Evolutionary conservation across 2,113 vertebrate genomes (phyloP).

Genomic region (Lates calcarifer): DNA sequence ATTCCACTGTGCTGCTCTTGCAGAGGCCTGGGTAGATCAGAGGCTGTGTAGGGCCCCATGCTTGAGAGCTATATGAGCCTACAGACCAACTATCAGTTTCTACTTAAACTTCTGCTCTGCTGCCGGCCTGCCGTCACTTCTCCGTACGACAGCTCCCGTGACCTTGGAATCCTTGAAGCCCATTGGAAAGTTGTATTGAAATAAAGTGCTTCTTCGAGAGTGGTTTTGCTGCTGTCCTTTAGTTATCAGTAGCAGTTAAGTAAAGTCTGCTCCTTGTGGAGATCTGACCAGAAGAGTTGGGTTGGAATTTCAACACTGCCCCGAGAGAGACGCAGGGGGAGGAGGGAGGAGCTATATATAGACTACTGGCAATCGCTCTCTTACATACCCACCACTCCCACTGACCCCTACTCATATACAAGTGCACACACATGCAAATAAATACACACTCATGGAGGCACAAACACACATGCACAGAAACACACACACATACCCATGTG

Average conservation of each 20-base stretch:
- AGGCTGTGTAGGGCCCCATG: constrained; percentile 47
- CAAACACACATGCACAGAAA: constrained; percentile 18
- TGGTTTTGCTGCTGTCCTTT: constrained; percentile 36
- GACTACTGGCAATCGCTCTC: constrained; percentile 89
- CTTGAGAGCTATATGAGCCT: constrained; percentile 47
- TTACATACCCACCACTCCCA: constrained; percentile 92
- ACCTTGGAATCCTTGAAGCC: constrained; percentile 53
- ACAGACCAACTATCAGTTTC: constrained; percentile 56
- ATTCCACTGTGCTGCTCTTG: constrained; percentile 47
- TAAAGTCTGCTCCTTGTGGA: constrained; percentile 75
- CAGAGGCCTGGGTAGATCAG: constrained; percentile 33
- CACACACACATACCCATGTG: constrained; percentile 17
- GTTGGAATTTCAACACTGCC: constrained; percentile 93
- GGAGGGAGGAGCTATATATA: constrained; percentile 95
- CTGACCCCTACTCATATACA: constrained; percentile 79
- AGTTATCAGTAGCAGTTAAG: constrained; percentile 69
- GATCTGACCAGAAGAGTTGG: constrained; percentile 82
- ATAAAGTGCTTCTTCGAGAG: constrained; percentile 40
- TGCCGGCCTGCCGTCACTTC: constrained; percentile 26
- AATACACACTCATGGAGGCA: constrained; percentile 10
- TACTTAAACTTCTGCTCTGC: constrained; percentile 50
- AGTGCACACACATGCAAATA: constrained; percentile 53
- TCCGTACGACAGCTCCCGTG: constrained; percentile 25
- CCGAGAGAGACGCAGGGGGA: constrained; percentile 86
- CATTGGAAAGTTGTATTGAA: constrained; percentile 33